phyloP scores from a whole-genome alignment of 2,888 invertebrate species.

The Falcaria lacertinaria region DNA sequence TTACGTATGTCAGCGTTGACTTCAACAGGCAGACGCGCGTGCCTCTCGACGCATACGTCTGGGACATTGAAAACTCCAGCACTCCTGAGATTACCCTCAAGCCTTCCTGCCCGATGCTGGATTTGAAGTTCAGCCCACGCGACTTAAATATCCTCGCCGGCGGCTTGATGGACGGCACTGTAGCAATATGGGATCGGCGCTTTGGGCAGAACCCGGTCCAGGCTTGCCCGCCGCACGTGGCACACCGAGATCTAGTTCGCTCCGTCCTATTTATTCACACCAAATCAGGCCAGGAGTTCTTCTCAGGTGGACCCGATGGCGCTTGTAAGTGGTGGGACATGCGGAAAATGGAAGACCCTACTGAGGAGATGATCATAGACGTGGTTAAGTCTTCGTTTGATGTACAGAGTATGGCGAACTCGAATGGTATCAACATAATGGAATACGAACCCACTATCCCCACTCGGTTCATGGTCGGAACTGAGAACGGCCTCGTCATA shows the following conservation, averaged over 20 bases:
- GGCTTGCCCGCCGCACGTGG: conserved; percentile 85
- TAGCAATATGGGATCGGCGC: conserved; percentile 87
- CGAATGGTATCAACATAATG: conserved; percentile 81
- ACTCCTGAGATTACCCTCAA: conserved; percentile 84
- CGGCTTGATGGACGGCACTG: conserved; percentile 84
- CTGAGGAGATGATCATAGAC: conserved; percentile 83
- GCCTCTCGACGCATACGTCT: conserved; percentile 80
- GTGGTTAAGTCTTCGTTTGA: conserved; percentile 76
- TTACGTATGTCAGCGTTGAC: conserved; percentile 88
- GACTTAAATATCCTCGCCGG: conserved; percentile 84
- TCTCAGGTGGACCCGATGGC: conserved; percentile 94
- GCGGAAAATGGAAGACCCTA: conserved; percentile 81
- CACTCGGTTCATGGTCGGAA: conserved; percentile 86
- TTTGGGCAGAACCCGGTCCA: conserved; percentile 85
- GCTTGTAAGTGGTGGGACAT: conserved; percentile 90
- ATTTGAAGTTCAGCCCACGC: conserved; percentile 91
- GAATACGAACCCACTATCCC: conserved; percentile 88
- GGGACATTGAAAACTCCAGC: conserved; percentile 95
- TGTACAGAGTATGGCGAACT: conserved; percentile 69
- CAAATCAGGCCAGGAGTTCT: conserved; percentile 95
- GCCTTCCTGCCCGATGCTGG: conserved; percentile 85
- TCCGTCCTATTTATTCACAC: conserved; percentile 93
- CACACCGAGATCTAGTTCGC: conserved; percentile 92
- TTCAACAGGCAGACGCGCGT: conserved; percentile 80
- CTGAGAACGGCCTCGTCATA: conserved; percentile 82